A percentile compares a stretch with the other conserved stretches of the same genome.
These are phyloP conservation scores for Drosophila setosimentum DNA, from an alignment of 2,888 invertebrate species.

Conservation along the genomic window DNA sequence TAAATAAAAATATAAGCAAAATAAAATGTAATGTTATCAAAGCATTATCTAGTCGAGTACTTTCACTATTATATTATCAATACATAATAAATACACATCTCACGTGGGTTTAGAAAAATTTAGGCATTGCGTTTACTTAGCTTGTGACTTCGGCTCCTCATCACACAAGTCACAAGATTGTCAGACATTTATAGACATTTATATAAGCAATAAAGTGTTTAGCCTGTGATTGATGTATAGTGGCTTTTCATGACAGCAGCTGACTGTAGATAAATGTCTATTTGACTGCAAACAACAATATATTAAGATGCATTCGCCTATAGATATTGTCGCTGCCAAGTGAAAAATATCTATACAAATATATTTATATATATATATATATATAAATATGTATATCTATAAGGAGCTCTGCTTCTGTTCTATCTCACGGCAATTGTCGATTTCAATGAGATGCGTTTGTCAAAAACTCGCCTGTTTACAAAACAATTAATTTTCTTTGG, in stretches of 20 bases:
- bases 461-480: conserved; percentile 71
- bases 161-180: conserved; percentile 64
- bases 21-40: not conserved
- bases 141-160: conserved; percentile 36
- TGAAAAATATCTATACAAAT: conserved; percentile 20
- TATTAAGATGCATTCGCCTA: conserved; percentile 54
- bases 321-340: conserved; percentile 50
- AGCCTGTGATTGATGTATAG: conserved; percentile 65
- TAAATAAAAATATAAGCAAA: not conserved
- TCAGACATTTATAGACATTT: too few relatives aligned
- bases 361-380: not conserved
- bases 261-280: conserved; percentile 46
- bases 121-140: conserved; percentile 14
- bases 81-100: not conserved
- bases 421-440: conserved; percentile 54
- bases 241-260: conserved; percentile 51
- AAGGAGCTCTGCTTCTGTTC: conserved; percentile 47
- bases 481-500: conserved; percentile 77
- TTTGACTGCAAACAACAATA: conserved; percentile 50
- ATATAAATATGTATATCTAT: not conserved
- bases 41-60: not conserved
- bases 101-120: conserved; percentile 18
- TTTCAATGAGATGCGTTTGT: conserved; percentile 59
- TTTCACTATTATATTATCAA: not conserved
- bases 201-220: conserved; percentile 47